Conservation (phyloP, 2,797 vertebrate species). For the Spinibarbus caldwelli region DNA sequence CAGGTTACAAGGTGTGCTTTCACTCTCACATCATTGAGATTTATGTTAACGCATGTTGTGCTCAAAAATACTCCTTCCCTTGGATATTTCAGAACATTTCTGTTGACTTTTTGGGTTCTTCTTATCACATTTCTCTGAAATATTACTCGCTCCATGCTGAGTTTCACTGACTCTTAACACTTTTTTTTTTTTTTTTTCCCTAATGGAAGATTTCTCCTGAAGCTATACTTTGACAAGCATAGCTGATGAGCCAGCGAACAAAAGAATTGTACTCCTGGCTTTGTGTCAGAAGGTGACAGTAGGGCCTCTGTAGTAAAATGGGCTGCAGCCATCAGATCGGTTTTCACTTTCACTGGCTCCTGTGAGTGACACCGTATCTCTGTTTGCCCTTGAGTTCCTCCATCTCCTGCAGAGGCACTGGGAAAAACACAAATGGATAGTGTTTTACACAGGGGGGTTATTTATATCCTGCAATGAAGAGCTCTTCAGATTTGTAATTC, state of each 20-base stretch:
- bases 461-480: constrained; percentile 27
- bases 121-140: background rate
- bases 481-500: constrained; percentile 20
- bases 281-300: constrained; percentile 21
- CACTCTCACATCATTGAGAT: background rate
- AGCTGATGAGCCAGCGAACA: background rate
- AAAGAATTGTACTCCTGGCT: background rate
- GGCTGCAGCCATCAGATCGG: constrained; percentile 6
- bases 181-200: background rate
- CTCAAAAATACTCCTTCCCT: background rate
- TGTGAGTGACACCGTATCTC: background rate
- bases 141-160: background rate
- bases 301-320: background rate
- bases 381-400: constrained; percentile 1
- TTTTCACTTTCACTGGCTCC: constrained; percentile 7
- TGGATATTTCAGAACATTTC: too few relatives aligned
- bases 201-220: constrained; percentile 9
- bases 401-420: background rate
- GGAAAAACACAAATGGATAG: constrained; percentile 12
- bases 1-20: constrained; percentile 40
- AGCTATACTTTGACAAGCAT: constrained; percentile 18
- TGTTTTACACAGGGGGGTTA: constrained; percentile 10
- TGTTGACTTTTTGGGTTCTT: background rate
- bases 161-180: background rate
- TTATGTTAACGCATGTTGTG: background rate